These are phyloP conservation scores for Acrocyrtus sp. DNA, from an alignment of 2,888 invertebrate species.

Conservation along the genomic window DNA sequence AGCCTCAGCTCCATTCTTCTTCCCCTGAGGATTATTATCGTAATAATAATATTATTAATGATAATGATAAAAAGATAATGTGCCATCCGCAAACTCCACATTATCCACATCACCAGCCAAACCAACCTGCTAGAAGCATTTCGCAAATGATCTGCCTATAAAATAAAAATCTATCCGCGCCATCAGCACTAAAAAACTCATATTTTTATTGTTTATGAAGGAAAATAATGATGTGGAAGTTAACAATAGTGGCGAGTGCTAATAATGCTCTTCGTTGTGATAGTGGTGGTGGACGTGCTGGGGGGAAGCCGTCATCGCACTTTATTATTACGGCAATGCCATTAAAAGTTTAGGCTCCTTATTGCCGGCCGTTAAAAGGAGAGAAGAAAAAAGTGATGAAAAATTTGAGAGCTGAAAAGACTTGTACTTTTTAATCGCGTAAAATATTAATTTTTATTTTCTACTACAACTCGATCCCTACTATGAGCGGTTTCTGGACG, in stretches of 20 bases:
- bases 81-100: too few species aligned
- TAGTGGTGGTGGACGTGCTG: constrained; percentile 6
- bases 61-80: too few species aligned
- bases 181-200: neutral
- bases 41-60: too few species aligned
- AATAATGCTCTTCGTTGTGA: constrained; percentile 19
- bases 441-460: too few species aligned
- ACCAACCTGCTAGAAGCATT: too few species aligned
- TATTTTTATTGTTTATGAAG: neutral
- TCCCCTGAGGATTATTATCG: too few species aligned
- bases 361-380: neutral
- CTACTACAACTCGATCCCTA: too few species aligned
- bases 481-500: too few species aligned
- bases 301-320: too few species aligned
- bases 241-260: constrained; percentile 18
- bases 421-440: too few species aligned
- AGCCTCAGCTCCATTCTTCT: too few species aligned
- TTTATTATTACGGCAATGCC: constrained; percentile 7
- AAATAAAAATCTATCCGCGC: neutral
- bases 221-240: constrained; percentile 14
- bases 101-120: too few species aligned
- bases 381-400: constrained; percentile 11
- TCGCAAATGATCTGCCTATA: neutral
- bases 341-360: neutral
- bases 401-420: neutral